These are phyloP conservation scores for Calcarius ornatus DNA, from an alignment of 2,113 vertebrate genomes.

Conservation along the genomic window DNA sequence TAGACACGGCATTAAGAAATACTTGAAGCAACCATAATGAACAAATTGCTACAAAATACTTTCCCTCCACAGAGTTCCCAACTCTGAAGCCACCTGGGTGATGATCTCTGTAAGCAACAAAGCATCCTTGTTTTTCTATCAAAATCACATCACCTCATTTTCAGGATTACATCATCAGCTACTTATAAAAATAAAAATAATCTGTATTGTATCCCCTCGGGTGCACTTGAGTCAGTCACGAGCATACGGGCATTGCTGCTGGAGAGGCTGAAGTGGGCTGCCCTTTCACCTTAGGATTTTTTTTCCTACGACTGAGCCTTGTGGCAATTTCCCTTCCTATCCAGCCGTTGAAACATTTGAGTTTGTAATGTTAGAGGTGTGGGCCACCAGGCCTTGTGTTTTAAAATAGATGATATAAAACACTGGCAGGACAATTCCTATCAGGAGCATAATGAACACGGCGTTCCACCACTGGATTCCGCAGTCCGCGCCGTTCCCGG, in stretches of 20 bases:
- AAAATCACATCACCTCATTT: not conserved
- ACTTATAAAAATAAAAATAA: not conserved
- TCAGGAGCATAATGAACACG: slow-evolving; percentile 88
- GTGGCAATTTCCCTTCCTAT: not conserved
- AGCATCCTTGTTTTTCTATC: not conserved
- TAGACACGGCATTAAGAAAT: not conserved
- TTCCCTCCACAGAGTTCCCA: not conserved
- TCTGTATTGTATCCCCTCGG: not conserved
- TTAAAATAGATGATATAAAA: slow-evolving; percentile 94
- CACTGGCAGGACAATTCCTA: slow-evolving; percentile 88
- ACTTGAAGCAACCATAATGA: not conserved
- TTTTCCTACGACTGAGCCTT: not conserved
- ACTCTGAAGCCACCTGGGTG: not conserved
- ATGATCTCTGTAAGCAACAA: not conserved
- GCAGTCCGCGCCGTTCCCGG: slow-evolving; percentile 78
- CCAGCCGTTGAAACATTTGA: slow-evolving; percentile 5
- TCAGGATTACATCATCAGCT: not conserved
- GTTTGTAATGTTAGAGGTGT: slow-evolving; percentile 26
- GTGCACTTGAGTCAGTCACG: not conserved
- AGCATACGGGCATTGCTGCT: accelerated
- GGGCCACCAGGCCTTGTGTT: slow-evolving; percentile 70
- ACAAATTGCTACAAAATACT: not conserved
- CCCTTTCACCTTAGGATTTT: not conserved
- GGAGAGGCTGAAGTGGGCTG: not conserved
- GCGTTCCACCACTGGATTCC: slow-evolving; percentile 96